Conservation (phyloP, 2,888 invertebrate genomes). For the Oeneis ivallda region DNA sequence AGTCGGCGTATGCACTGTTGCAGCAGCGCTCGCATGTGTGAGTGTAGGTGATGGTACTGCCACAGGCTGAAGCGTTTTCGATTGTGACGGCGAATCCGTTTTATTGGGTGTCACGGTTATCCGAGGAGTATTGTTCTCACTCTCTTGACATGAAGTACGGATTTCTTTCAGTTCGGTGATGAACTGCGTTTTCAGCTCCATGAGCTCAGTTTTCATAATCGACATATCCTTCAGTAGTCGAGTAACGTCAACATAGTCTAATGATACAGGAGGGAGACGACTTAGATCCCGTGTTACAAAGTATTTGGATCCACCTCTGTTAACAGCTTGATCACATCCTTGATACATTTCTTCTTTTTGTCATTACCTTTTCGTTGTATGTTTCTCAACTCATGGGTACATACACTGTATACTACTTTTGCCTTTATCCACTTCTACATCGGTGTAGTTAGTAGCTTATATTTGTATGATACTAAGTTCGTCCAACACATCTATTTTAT, state of each 20-base stretch:
- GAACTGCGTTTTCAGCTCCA: neutral
- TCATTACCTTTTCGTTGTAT: neutral
- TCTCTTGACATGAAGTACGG: neutral
- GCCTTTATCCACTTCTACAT: neutral
- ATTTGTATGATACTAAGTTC: conserved; percentile 1
- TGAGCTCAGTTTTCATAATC: neutral
- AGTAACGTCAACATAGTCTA: neutral
- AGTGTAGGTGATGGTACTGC: too few relatives aligned
- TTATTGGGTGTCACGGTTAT: too few relatives aligned
- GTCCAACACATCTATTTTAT: neutral
- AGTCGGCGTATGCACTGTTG: too few relatives aligned
- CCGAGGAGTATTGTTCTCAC: too few relatives aligned
- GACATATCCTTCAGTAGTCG: neutral
- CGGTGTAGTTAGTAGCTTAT: neutral
- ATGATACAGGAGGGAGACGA: neutral
- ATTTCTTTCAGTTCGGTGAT: neutral
- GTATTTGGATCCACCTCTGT: neutral
- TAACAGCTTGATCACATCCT: neutral
- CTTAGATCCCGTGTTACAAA: neutral
- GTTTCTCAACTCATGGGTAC: neutral
- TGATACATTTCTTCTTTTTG: neutral
- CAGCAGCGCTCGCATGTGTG: too few relatives aligned
- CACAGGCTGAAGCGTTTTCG: too few relatives aligned
- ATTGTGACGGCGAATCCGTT: too few relatives aligned
- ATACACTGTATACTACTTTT: neutral